Percentiles rank a stretch among this genome's conserved stretches.
Conservation (phyloP, 35 echinoderm and acorn worm species). For the Stichopus chloronotus region DNA sequence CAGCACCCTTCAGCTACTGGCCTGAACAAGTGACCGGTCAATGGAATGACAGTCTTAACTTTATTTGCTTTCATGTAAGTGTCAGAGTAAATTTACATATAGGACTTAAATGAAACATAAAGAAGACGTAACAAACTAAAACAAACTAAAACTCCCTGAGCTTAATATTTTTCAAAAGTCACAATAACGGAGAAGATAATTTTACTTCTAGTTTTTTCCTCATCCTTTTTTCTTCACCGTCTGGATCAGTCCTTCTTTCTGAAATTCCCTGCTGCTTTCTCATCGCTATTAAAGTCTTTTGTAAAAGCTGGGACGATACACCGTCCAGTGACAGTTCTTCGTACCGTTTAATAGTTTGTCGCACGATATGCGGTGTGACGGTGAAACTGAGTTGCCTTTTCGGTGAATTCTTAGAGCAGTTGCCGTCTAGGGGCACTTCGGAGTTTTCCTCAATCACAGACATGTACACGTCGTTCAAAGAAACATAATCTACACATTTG, state of each 20-base stretch:
- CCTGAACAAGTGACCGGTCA: too few relatives aligned
- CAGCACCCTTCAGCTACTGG: too few relatives aligned
- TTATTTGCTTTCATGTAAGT: too few relatives aligned
- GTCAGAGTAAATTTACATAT: too few relatives aligned
- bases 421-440: not conserved
- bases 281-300: not conserved
- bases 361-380: slow-evolving; percentile 18
- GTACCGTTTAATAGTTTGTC: slow-evolving; percentile 28
- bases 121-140: too few relatives aligned
- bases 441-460: slow-evolving; percentile 3
- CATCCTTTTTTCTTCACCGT: slow-evolving; percentile 22
- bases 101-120: too few relatives aligned
- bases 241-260: slow-evolving; percentile 39
- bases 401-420: not conserved
- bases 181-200: slow-evolving; percentile 12
- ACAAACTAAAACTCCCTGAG: too few relatives aligned
- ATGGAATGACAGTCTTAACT: too few relatives aligned
- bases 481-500: not conserved
- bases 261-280: not conserved
- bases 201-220: slow-evolving; percentile 24
- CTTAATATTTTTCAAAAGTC: not conserved
- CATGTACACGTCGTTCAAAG: slow-evolving; percentile 34
- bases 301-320: not conserved
- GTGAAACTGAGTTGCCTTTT: slow-evolving; percentile 2
- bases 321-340: slow-evolving; percentile 30